Base-by-base conservation (phyloP, 2,888 invertebrate species). In the Seladonia tumulorum region DNA sequence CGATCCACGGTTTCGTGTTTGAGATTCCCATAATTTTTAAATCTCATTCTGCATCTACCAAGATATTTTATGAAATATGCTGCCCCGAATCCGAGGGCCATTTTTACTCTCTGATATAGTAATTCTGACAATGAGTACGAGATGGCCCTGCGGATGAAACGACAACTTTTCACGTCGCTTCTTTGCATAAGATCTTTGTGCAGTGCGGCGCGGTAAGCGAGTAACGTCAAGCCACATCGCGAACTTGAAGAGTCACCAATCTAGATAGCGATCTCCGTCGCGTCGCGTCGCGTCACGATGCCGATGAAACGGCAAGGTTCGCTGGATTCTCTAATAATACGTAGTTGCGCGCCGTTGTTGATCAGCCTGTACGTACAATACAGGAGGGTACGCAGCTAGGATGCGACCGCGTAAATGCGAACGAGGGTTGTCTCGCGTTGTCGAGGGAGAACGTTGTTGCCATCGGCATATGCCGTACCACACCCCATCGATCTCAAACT, bases 241-340 rank as follows among this genome's bases (percentile, higher is more conserved):
- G 68, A 68, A 39, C 5, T 39, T 39, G 29, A 35, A 35, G 39
- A 70, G n/a, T 70, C 42, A 12, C n/a, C 70, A n/a, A 45, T 42
- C 14, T 82, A 81, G 71, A 74, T 80, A 82, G 72, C 35, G 83
- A 85, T 88, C 85, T 89, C 53, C 35, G 35, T 35, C 35, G 35
- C 35, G 35, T 35, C 35, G 35, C 78, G 78, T 22, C 78, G 78
- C 83, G 78, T 22, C 78, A 76, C 83, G 81, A 72, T 81, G 73
- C 82, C 63, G 83, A 81, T 85, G 79, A 82, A 82, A 77, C 74
- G 75, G 77, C 45, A 81, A 74, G 85, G 83, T 79, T 79, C n/a
- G n/a, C n/a, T n/a, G n/a, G n/a, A 80, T 70, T 82, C 70, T 86
- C 87, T 91, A 90, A 88, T 90, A 91, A 90, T 90, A 35, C 35